phyloP scores from a whole-genome alignment of 2,888 invertebrate genomes.

The Euzetes globulus region DNA sequence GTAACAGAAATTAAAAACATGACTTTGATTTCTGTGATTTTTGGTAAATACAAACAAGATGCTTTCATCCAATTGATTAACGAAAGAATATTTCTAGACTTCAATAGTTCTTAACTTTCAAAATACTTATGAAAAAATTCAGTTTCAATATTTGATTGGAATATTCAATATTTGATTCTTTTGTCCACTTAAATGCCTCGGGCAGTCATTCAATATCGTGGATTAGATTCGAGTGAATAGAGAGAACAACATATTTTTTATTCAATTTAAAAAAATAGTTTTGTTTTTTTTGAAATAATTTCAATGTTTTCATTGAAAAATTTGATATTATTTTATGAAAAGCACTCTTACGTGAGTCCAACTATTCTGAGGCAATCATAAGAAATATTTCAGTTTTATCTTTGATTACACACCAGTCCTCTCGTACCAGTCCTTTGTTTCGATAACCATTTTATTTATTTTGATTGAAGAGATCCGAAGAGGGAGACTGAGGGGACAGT shows the following conservation, averaged over 20 bases:
- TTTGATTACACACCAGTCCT: slow-evolving; percentile 8
- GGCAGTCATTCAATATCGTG: neutral
- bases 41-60: no score
- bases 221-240: neutral
- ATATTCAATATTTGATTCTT: slow-evolving; percentile 4
- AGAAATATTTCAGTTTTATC: neutral
- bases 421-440: neutral
- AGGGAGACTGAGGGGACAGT: neutral
- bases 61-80: neutral
- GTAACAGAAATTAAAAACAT: no score
- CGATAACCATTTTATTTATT: neutral
- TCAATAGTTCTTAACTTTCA: neutral
- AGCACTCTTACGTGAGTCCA: slow-evolving; percentile 18
- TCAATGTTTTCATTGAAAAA: slow-evolving; percentile 6
- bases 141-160: neutral
- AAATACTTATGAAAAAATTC: neutral
- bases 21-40: no score
- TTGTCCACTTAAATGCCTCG: neutral
- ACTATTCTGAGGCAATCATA: slow-evolving; percentile 20
- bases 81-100: neutral
- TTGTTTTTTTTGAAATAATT: slow-evolving; percentile 12
- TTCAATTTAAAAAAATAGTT: slow-evolving; percentile 8
- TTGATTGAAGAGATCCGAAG: neutral
- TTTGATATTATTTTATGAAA: neutral
- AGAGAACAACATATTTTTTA: neutral